Percentiles rank a stretch among this genome's conserved stretches.
Conservation (phyloP, 1,140 invertebrate genomes). For the Hormaphis cornu region DNA sequence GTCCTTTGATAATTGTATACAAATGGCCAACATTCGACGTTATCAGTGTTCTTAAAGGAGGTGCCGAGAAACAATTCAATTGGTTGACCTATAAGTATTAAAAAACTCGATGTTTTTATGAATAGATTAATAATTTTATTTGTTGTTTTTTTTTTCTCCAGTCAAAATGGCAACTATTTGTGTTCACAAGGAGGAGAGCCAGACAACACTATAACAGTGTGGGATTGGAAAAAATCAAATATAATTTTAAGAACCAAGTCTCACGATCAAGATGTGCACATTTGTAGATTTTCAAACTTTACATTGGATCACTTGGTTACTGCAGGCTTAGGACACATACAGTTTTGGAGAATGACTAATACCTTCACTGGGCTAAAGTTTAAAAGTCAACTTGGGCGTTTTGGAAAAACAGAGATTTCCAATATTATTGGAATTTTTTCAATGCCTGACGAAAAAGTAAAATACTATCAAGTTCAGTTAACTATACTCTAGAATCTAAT, state of each 20-base stretch:
- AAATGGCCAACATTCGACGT: slow-evolving; percentile 68
- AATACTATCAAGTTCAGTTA: background rate
- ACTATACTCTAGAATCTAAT: too few relatives aligned
- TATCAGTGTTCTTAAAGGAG: slow-evolving; percentile 59
- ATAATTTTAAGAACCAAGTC: slow-evolving; percentile 69
- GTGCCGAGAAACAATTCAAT: slow-evolving; percentile 61
- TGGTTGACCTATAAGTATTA: slow-evolving; percentile 66
- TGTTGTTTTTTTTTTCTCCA: slow-evolving; percentile 41
- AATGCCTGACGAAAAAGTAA: slow-evolving; percentile 74
- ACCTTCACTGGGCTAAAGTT: slow-evolving; percentile 86
- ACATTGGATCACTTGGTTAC: slow-evolving; percentile 66
- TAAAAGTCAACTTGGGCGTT: slow-evolving; percentile 71
- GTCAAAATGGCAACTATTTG: slow-evolving; percentile 65
- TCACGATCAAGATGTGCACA: slow-evolving; percentile 65
- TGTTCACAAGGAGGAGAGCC: slow-evolving; percentile 74
- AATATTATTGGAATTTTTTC: slow-evolving; percentile 74
- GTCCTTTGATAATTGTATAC: slow-evolving; percentile 70
- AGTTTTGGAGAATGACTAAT: slow-evolving; percentile 84
- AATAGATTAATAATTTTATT: background rate
- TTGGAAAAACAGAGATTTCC: slow-evolving; percentile 82
- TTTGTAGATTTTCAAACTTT: slow-evolving; percentile 68
- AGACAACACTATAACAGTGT: slow-evolving; percentile 77
- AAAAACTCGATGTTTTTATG: background rate
- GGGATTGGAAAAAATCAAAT: slow-evolving; percentile 68
- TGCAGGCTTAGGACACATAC: slow-evolving; percentile 65